Conservation (phyloP, 2,888 invertebrate genomes). For the Cistogaster globosa region DNA sequence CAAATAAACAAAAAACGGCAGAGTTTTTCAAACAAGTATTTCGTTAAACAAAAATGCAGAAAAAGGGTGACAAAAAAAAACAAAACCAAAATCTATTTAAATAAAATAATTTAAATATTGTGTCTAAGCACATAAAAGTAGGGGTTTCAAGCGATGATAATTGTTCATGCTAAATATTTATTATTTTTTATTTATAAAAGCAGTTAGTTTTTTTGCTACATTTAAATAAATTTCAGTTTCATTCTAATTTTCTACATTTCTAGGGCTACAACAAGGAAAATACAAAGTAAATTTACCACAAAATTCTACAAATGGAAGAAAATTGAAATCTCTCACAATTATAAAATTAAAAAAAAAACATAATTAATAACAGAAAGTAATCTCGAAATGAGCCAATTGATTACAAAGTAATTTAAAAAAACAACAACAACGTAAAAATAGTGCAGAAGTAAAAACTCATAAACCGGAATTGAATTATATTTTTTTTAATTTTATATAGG, state of each 20-base stretch:
- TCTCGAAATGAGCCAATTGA: slow-evolving; percentile 1
- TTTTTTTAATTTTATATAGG: slow-evolving; percentile 21
- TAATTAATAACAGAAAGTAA: slow-evolving; percentile 1
- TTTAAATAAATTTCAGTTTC: slow-evolving; percentile 1
- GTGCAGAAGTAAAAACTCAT: slow-evolving; percentile 20
- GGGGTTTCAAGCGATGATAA: no score
- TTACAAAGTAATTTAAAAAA: slow-evolving; percentile 2
- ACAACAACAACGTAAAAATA: background rate
- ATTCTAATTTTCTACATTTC: slow-evolving; percentile 15
- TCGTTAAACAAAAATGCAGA: no score
- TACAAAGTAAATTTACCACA: background rate
- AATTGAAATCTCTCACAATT: background rate
- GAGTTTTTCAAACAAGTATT: no score
- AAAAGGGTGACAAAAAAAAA: no score
- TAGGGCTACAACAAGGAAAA: slow-evolving; percentile 4
- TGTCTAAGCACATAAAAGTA: no score
- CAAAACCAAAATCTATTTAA: no score
- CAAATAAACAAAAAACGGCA: no score
- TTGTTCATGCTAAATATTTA: background rate
- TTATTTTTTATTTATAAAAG: background rate
- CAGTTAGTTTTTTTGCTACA: background rate
- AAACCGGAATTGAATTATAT: slow-evolving; percentile 18
- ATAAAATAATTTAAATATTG: no score
- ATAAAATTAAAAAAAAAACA: background rate
- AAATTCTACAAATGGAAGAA: background rate